These are phyloP conservation scores for Platyscapa corneri DNA, from an alignment of 1,140 invertebrate genomes.

Conservation along the genomic window DNA sequence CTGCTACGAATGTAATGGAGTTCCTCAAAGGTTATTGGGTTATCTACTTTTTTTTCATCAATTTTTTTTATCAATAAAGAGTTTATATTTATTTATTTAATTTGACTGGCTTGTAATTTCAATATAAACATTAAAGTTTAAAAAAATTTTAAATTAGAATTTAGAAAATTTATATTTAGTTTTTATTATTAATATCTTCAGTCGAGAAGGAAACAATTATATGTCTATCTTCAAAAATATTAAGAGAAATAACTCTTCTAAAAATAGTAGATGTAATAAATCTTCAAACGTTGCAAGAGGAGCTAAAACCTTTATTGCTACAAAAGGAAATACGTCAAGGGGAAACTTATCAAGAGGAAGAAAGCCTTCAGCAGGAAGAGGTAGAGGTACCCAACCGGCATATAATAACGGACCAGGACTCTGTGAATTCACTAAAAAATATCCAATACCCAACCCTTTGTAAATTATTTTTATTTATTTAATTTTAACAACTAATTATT, in stretches of 20 bases:
- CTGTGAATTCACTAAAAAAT: constrained; percentile 41
- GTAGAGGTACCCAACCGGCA: background rate
- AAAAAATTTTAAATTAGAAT: background rate
- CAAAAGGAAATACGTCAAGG: background rate
- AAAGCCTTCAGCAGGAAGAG: background rate
- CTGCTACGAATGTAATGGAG: background rate
- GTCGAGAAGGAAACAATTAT: background rate
- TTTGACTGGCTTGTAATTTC: background rate
- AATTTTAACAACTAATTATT: background rate
- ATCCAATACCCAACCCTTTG: background rate
- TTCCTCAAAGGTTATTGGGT: background rate
- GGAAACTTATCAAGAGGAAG: background rate
- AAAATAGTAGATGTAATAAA: background rate
- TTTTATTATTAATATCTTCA: background rate
- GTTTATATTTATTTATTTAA: background rate
- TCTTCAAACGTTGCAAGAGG: background rate
- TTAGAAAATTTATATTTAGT: background rate
- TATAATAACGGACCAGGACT: constrained; percentile 29
- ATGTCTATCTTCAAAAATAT: background rate
- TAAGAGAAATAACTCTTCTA: background rate
- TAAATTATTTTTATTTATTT: background rate
- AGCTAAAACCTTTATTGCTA: background rate
- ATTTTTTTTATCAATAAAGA: background rate
- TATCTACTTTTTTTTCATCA: background rate
- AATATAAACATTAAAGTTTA: background rate